Evolutionary conservation across 92 coral and sea anemone species (phyloP).

Genomic region (Micromussa lordhowensis): DNA sequence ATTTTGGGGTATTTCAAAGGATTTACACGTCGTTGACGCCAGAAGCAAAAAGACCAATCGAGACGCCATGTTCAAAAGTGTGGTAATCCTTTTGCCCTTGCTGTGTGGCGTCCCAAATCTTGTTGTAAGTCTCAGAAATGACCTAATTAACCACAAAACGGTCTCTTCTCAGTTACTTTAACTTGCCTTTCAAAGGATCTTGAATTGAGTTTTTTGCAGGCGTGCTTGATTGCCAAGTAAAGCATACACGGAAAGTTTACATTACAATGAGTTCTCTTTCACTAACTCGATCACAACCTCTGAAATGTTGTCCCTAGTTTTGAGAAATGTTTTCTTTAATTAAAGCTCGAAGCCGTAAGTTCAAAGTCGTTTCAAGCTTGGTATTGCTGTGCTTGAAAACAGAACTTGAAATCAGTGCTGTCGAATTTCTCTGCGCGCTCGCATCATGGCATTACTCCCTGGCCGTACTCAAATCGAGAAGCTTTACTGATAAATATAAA

Average conservation of each 20-base stretch:
- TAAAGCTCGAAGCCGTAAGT: too few species aligned
- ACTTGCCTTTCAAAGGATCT: conserved; percentile 19
- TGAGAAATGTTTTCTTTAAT: neutral
- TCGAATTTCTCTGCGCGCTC: neutral
- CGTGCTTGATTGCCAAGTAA: neutral
- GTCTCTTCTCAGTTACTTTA: conserved; percentile 52
- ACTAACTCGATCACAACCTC: neutral
- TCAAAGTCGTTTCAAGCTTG: neutral
- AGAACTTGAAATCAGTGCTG: neutral
- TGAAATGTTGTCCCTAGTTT: neutral
- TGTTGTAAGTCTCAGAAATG: conserved; percentile 28
- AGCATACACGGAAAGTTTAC: neutral
- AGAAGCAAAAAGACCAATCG: conserved; percentile 5
- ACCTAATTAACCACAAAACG: conserved; percentile 47
- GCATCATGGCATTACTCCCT: too few species aligned
- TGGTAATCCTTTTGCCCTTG: conserved; percentile 79
- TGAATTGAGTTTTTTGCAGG: neutral
- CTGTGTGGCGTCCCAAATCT: conserved; percentile 49
- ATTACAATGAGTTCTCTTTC: neutral
- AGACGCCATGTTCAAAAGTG: conserved; percentile 83
- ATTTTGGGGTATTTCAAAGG: conserved; percentile 28
- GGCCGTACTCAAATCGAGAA: neutral
- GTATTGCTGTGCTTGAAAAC: neutral
- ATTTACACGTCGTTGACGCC: conserved; percentile 76
- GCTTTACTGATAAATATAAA: neutral